A percentile compares a stretch with the other conserved stretches of the same genome.
These are phyloP conservation scores for Rana temporaria DNA, from an alignment of 2,113 vertebrate genomes.

Conservation along the genomic window DNA sequence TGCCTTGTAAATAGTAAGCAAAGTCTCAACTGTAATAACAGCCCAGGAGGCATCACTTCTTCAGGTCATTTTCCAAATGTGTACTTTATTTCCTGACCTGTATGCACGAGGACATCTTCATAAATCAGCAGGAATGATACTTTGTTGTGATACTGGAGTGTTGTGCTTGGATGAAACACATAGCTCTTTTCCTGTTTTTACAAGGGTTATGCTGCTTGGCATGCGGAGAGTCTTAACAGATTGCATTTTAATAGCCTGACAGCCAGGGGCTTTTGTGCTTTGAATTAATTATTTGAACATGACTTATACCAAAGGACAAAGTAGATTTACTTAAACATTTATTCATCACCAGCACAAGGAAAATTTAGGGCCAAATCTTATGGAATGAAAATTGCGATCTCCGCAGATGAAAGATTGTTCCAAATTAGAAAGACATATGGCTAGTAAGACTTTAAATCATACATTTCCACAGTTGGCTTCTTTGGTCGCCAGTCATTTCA, in stretches of 20 bases:
- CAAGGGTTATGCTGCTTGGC: slow-evolving; percentile 55
- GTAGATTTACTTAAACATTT: slow-evolving; percentile 43
- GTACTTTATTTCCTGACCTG: not conserved
- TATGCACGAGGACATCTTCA: not conserved
- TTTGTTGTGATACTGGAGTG: slow-evolving; percentile 15
- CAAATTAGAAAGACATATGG: slow-evolving; percentile 25
- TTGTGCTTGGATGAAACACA: slow-evolving; percentile 37
- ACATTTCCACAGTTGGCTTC: not conserved
- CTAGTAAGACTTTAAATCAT: not conserved
- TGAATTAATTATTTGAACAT: slow-evolving; percentile 53
- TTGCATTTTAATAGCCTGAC: slow-evolving; percentile 52
- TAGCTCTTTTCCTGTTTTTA: slow-evolving; percentile 53
- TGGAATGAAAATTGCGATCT: slow-evolving; percentile 4
- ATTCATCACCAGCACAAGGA: slow-evolving; percentile 51
- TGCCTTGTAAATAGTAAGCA: slow-evolving; percentile 4
- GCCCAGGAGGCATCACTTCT: not conserved
- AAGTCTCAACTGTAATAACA: not conserved
- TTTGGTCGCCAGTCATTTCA: not conserved
- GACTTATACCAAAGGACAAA: slow-evolving; percentile 50
- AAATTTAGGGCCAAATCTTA: slow-evolving; percentile 45
- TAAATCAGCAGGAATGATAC: slow-evolving; percentile 30
- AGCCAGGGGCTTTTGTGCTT: slow-evolving; percentile 46
- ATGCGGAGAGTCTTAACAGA: slow-evolving; percentile 47
- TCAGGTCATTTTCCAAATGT: not conserved
- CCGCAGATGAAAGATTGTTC: not conserved